A percentile compares a stretch with the other conserved stretches of the same genome.
Conservation (phyloP, 2,113 vertebrate genomes). For the Clarias batrachus region DNA sequence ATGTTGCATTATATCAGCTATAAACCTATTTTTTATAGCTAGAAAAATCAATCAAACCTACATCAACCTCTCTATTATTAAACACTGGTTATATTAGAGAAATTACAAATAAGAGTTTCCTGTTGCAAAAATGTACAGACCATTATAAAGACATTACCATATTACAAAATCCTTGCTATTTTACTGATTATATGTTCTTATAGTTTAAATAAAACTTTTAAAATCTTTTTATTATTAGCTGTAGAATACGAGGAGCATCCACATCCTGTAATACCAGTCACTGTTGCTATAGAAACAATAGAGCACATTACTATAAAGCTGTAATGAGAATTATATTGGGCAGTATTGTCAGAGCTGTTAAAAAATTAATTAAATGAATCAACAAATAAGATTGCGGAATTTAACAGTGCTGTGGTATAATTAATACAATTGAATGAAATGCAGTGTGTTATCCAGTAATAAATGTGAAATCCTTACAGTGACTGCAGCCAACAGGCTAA, state of each 20-base stretch:
- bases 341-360: neutral
- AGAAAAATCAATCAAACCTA: neutral
- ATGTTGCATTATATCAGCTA: neutral
- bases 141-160: neutral
- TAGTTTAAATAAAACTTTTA: neutral
- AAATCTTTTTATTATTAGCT: neutral
- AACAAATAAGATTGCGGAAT: neutral
- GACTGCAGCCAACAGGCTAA: neutral
- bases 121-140: neutral
- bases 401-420: neutral
- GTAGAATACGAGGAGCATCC: neutral
- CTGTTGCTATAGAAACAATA: constrained; percentile 7
- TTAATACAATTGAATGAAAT: neutral
- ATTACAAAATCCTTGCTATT: neutral
- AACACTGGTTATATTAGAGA: neutral
- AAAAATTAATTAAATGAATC: neutral
- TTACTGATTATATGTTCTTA: neutral
- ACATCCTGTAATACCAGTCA: neutral
- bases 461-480: neutral
- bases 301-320: neutral
- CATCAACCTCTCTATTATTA: neutral
- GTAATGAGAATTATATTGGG: neutral
- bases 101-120: neutral
- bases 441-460: constrained; percentile 24
- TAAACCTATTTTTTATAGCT: neutral